A percentile compares a stretch with the other conserved stretches of the same genome.
Evolutionary conservation across 2,113 vertebrate species (phyloP).

Genomic region (Hippoglossus stenolepis): DNA sequence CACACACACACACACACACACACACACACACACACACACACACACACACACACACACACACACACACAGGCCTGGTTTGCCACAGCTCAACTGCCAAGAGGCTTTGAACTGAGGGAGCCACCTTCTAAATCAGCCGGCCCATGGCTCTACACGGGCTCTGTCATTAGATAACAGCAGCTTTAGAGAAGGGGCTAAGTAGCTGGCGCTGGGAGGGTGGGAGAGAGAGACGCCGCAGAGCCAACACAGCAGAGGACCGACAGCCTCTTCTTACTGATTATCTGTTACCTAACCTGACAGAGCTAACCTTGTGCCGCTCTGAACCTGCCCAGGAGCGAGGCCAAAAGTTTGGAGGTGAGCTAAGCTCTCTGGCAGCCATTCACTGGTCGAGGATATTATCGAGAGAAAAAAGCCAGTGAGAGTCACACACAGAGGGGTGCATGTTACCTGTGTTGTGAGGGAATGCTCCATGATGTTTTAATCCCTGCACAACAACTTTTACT

Average conservation of each 20-base stretch:
- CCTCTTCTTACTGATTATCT: constrained; percentile 74
- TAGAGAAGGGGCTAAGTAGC: constrained; percentile 63
- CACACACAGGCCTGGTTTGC: constrained; percentile 17
- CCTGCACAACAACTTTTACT: background rate
- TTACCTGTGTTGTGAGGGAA: background rate
- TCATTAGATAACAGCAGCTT: constrained; percentile 79
- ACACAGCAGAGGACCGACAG: constrained; percentile 42
- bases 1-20: no score
- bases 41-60: no score
- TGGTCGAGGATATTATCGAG: background rate
- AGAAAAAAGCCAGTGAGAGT: background rate
- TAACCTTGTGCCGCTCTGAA: constrained; percentile 55
- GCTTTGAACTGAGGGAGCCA: constrained; percentile 58
- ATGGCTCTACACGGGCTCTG: constrained; percentile 67
- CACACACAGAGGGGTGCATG: background rate
- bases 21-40: no score
- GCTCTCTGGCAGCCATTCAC: constrained; percentile 17
- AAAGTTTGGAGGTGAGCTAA: constrained; percentile 36
- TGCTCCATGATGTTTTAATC: background rate
- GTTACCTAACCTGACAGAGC: constrained; percentile 75
- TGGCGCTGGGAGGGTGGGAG: constrained; percentile 2
- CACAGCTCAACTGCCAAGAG: constrained; percentile 52
- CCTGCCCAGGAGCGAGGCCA: constrained; percentile 12
- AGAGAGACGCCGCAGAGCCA: background rate
- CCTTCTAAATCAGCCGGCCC: constrained; percentile 63